Base-by-base conservation (phyloP, 1,140 invertebrate species). In the Armadillidium nasatum region DNA sequence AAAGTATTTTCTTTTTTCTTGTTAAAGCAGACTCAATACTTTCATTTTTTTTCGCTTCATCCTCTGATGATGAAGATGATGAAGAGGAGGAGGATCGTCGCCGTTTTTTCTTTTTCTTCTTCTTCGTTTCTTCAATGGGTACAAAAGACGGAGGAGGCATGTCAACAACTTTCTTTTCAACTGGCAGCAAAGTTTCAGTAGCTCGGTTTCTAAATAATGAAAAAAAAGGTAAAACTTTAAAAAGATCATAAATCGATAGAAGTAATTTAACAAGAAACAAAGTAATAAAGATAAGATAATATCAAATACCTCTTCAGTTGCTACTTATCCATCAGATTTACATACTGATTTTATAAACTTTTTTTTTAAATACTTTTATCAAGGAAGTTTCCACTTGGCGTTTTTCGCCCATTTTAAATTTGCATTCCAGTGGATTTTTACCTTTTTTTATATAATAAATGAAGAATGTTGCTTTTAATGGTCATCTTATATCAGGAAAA, bases 281-380 rank as follows among this genome's bases (percentile, higher is more conserved):
- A 60, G 11, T 3, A 60, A 60, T 2, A 60, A 60, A 15, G 50
- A 19, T 19, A 60, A 15, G 50, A 4, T 6, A 33, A 33, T 33
- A 60, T 60, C 50, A 13, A 60, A 60, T 60, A 60, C 50, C 50
- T 60, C 50, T 60, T 60, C 50, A 19, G 50, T 60, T 13, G 50
- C 19, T 60, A 60, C 50, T 60, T 4, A 60, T 60, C 50, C 50
- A 15, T 60, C 50, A 60, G 50, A 15, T 7, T 60, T 60, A 60
- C 11, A 15, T 60, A 60, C 50, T 60, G 11, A 60, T 2, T 4
- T 60, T 15, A 60, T 60, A 15, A 60, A 2, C 7, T 60, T n/a
- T 60, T 60, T 60, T 15, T 15, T 13, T 60, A 2, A 3, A 13
- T 60, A 15, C 7, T 60, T 19, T 19, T 60, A 15, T 2, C 50